Conservation (phyloP, 2,888 invertebrate species). For the Cataglyphis rosenhaueri region DNA sequence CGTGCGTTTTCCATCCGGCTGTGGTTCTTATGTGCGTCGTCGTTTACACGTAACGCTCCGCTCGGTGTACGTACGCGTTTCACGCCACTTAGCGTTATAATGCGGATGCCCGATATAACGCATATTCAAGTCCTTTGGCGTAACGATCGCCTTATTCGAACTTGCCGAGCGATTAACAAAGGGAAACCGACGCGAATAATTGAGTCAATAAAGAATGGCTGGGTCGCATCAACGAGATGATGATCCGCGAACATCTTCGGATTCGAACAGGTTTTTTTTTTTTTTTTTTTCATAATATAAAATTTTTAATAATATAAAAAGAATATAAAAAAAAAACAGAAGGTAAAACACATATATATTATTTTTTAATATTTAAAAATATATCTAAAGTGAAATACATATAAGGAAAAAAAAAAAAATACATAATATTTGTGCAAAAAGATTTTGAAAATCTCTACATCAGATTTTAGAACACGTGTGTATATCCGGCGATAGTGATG, state of each 20-base stretch:
- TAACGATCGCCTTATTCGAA: conserved; percentile 25
- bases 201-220: conserved; percentile 35
- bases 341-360: no score
- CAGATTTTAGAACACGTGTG: not conserved
- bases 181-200: conserved; percentile 48
- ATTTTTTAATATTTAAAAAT: not conserved
- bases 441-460: not conserved
- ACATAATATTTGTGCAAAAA: not conserved
- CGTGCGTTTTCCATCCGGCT: conserved; percentile 18
- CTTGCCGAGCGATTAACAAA: conserved; percentile 33
- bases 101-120: conserved; percentile 33
- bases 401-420: no score
- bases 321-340: not conserved
- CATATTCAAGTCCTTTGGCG: conserved; percentile 1
- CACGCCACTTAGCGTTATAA: conserved; percentile 44
- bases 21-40: conserved; percentile 16
- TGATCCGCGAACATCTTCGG: conserved; percentile 8
- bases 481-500: not conserved
- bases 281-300: no score
- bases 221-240: conserved; percentile 32
- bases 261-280: not conserved
- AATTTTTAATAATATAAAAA: no score
- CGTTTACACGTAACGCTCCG: conserved; percentile 23
- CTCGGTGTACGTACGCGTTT: conserved; percentile 1
- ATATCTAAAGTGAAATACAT: not conserved